Conservation (phyloP, 2,113 vertebrate species). For the Heterochromis multidens region DNA sequence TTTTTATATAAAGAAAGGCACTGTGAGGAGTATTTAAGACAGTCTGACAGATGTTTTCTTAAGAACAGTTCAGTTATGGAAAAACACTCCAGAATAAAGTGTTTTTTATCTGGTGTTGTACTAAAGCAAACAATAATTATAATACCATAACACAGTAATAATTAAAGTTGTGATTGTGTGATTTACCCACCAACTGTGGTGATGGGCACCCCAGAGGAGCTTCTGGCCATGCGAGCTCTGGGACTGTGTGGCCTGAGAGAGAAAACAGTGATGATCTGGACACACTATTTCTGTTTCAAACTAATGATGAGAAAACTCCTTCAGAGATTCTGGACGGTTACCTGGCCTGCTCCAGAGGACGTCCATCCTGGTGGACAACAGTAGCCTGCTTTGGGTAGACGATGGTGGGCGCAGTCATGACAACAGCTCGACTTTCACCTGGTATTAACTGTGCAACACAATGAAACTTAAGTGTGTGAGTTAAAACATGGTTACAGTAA, state of each 20-base stretch:
- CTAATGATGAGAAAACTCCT: not conserved
- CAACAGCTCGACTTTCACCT: slow-evolving; percentile 65
- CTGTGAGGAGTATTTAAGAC: not conserved
- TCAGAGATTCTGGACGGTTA: slow-evolving; percentile 7
- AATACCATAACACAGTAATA: not conserved
- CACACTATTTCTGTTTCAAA: not conserved
- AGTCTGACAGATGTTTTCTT: not conserved
- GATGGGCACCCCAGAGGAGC: slow-evolving; percentile 75
- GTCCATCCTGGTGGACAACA: slow-evolving; percentile 70
- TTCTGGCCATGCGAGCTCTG: slow-evolving; percentile 79
- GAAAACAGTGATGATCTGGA: not conserved
- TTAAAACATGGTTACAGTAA: not conserved
- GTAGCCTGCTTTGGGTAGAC: slow-evolving; percentile 82
- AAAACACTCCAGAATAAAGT: not conserved
- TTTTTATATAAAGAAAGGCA: not conserved
- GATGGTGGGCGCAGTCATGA: slow-evolving; percentile 81
- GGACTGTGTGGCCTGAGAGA: slow-evolving; percentile 83
- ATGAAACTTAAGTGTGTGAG: not conserved
- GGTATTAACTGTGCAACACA: slow-evolving; percentile 71
- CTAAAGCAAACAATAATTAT: not conserved
- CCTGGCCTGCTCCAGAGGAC: slow-evolving; percentile 71
- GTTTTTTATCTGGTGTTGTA: not conserved
- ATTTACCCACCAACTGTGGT: slow-evolving; percentile 87
- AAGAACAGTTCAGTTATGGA: not conserved
- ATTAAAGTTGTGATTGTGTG: not conserved